Evolutionary conservation across 1,140 invertebrate species (phyloP).

Genomic region (Fopius arisanus): DNA sequence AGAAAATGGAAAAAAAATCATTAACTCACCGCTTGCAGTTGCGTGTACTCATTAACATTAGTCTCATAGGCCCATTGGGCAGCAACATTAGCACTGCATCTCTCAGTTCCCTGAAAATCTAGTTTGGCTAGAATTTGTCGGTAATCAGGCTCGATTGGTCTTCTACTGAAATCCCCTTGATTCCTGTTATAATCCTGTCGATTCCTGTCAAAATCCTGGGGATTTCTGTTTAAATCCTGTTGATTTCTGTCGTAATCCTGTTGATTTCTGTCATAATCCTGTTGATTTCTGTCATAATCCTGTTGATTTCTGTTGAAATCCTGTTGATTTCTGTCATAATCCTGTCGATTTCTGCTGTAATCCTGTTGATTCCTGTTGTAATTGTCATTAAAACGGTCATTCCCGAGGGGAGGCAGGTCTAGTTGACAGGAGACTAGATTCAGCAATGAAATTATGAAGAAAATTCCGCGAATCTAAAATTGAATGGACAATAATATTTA

Average conservation of each 20-base stretch:
- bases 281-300: slow-evolving; percentile 19
- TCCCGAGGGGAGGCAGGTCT: slow-evolving; percentile 51
- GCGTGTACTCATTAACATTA: slow-evolving; percentile 82
- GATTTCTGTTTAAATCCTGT: slow-evolving; percentile 21
- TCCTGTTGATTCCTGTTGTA: slow-evolving; percentile 27
- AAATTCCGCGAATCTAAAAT: not conserved
- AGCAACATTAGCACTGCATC: slow-evolving; percentile 82
- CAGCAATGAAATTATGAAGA: slow-evolving; percentile 25
- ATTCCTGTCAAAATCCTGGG: not conserved
- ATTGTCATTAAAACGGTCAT: slow-evolving; percentile 34
- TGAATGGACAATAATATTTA: not conserved
- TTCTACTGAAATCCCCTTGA: slow-evolving; percentile 10
- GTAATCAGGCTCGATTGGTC: slow-evolving; percentile 43
- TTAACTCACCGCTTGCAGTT: slow-evolving; percentile 80
- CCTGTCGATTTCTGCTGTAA: slow-evolving; percentile 44
- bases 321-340: slow-evolving; percentile 9
- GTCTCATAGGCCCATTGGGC: slow-evolving; percentile 90
- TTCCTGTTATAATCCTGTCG: slow-evolving; percentile 23
- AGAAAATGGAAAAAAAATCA: slow-evolving; percentile 2
- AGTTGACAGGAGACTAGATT: slow-evolving; percentile 46
- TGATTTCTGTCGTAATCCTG: slow-evolving; percentile 45
- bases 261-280: not conserved
- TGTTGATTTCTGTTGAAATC: not conserved
- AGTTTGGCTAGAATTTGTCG: slow-evolving; percentile 70
- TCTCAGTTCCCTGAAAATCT: slow-evolving; percentile 76